Evolutionary conservation across 2,888 invertebrate species (phyloP), one percentile per base, ranked within the genome.

Genomic region (Tenthredo amoena): DNA sequence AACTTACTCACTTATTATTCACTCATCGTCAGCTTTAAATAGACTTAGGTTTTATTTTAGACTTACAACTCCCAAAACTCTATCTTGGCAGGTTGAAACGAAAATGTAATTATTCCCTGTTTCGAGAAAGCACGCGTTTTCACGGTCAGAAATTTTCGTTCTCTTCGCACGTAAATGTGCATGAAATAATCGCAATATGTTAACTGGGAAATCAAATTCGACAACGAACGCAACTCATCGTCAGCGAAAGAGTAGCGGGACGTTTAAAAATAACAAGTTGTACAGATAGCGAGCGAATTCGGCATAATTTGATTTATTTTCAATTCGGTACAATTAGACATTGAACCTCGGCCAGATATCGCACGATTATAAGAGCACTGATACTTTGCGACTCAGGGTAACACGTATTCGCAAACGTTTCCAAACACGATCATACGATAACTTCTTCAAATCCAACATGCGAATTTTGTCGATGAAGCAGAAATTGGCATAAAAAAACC

Each of bases 1-100:
- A 74, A 21, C 74, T 47, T 47, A 37, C 47, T 74, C 26, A 50
- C 50, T 50, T 4, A 47, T 43, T 47, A 12, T 43, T 74, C 47
- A 43, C 21, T 74, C 74, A 43, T 74, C 74, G 74, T 74, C 12
- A 47, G 74, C 21, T 74, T 6, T 12, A 74, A 74, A 43, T 76
- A 76, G 37, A 76, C 47, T 43, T 47, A 43, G 34, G 34, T 76
- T 7, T 47, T 40, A 0, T 26, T 26, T 76, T 21, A 0, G 10
- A 47, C 26, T 26, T 3, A 47, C 12, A 9, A 10, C 62, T 21
- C 62, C 3, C 9, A 26, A 9, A 62, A 26, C 2, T 26, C 10
- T 26, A 3, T 26, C 7, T 21, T 26, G 26, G n/a, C 26, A n/a
- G 26, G 26, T 62, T 21, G 62, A 26, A 62, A 62, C 6, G 10